Evolutionary conservation across 2,888 invertebrate genomes (phyloP).

Genomic region (Eristalis tenax): DNA sequence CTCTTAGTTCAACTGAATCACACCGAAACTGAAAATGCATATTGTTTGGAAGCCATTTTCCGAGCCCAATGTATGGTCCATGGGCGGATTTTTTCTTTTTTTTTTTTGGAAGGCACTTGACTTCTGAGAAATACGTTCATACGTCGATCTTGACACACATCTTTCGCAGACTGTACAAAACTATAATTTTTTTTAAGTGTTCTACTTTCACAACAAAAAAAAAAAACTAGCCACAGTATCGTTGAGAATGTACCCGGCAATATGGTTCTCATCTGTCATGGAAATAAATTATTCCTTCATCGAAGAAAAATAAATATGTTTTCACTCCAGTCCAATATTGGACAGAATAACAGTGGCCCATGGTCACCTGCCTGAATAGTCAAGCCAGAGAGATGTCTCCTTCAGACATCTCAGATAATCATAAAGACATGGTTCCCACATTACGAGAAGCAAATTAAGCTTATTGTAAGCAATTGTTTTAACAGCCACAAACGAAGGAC

Average conservation of each 20-base stretch:
- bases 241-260: not conserved
- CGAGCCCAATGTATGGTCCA: not conserved
- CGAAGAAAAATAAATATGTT: not conserved
- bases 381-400: not conserved
- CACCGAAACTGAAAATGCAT: not conserved
- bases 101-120: not conserved
- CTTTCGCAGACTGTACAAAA: too few species aligned
- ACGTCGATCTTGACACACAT: not conserved
- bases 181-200: too few species aligned
- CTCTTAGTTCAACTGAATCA: not conserved
- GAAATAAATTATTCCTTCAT: not conserved
- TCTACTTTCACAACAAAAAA: not conserved
- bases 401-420: not conserved
- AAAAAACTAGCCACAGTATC: not conserved
- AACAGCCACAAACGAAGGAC: conserved; percentile 28
- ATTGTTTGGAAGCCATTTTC: not conserved
- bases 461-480: conserved; percentile 35
- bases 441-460: conserved; percentile 29
- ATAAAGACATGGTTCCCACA: not conserved
- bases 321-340: not conserved
- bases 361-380: not conserved
- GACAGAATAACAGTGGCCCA: too few species aligned
- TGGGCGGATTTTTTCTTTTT: not conserved
- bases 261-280: not conserved
- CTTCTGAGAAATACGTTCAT: not conserved